Percentiles rank a stretch among this genome's conserved stretches.
Conservation (phyloP, 2,888 invertebrate species). For the Athrips mouffetella region DNA sequence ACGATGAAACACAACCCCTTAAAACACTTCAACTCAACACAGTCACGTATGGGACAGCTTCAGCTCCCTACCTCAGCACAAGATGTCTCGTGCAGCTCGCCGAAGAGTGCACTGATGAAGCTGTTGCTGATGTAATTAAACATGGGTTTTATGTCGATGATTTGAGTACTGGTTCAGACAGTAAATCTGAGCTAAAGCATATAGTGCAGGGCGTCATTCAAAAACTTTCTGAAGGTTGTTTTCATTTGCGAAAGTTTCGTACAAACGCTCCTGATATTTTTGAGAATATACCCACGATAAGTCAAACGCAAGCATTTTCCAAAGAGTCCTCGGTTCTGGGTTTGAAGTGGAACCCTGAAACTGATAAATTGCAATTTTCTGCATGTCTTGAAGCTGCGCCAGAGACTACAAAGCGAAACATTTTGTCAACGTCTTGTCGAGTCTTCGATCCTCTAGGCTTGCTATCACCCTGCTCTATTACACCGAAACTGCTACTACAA, state of each 20-base stretch:
- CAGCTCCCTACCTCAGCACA: slow-evolving; percentile 20
- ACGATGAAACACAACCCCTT: background rate
- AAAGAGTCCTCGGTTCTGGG: slow-evolving; percentile 17
- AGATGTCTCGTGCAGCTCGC: slow-evolving; percentile 23
- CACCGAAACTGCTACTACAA: slow-evolving; percentile 22
- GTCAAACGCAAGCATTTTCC: background rate
- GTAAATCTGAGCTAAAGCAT: slow-evolving; percentile 10
- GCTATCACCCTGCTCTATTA: slow-evolving; percentile 20
- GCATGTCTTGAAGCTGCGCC: background rate
- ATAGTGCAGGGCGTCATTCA: slow-evolving; percentile 13
- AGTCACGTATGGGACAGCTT: slow-evolving; percentile 35
- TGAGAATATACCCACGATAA: background rate
- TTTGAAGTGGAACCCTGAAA: slow-evolving; percentile 21
- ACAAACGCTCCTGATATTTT: slow-evolving; percentile 23
- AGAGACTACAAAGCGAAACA: slow-evolving; percentile 11
- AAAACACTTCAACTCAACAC: slow-evolving; percentile 25
- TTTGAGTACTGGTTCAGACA: slow-evolving; percentile 20
- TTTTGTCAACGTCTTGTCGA: slow-evolving; percentile 25
- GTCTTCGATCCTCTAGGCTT: slow-evolving; percentile 29
- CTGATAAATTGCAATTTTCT: slow-evolving; percentile 22
- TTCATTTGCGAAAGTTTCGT: slow-evolving; percentile 25
- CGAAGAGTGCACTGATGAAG: slow-evolving; percentile 20
- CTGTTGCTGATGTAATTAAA: slow-evolving; percentile 14
- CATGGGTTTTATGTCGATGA: slow-evolving; percentile 27
- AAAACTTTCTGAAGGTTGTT: slow-evolving; percentile 20